These are phyloP conservation scores for Mola mola DNA, from an alignment of 2,113 vertebrate species.

Conservation along the genomic window DNA sequence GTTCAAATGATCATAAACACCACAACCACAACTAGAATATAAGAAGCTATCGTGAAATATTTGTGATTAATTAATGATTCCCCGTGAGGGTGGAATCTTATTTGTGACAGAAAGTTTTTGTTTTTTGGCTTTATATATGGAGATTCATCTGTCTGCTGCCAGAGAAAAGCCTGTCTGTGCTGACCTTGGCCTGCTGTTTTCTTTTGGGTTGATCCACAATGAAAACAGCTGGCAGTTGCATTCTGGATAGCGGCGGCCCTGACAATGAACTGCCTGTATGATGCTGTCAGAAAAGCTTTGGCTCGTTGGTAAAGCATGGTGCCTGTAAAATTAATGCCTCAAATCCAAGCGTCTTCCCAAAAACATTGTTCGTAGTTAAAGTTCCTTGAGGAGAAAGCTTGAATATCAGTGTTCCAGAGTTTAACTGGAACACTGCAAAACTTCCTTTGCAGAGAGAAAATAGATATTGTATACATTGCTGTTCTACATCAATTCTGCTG, in stretches of 20 bases:
- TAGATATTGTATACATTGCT: constrained; percentile 3
- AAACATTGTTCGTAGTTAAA: constrained; percentile 23
- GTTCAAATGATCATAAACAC: constrained; percentile 41
- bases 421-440: constrained; percentile 9
- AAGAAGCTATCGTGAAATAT: constrained; percentile 48
- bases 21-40: constrained; percentile 31
- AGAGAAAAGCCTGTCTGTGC: constrained; percentile 71
- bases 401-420: background rate
- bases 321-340: constrained; percentile 67
- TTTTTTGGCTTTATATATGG: constrained; percentile 35
- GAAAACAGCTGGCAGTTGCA: constrained; percentile 79
- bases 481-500: constrained; percentile 9
- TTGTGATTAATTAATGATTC: constrained; percentile 46
- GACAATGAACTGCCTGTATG: constrained; percentile 77
- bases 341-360: constrained; percentile 35
- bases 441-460: background rate
- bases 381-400: background rate
- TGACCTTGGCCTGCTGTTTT: constrained; percentile 78
- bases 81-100: constrained; percentile 54
- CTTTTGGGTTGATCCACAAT: constrained; percentile 80
- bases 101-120: constrained; percentile 40
- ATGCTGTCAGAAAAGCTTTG: constrained; percentile 78
- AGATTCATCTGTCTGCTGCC: constrained; percentile 56
- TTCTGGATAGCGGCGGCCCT: constrained; percentile 65
- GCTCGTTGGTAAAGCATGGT: constrained; percentile 65